phyloP scores from a whole-genome alignment of 1,140 invertebrate species.

The Drosophila neocordata region DNA sequence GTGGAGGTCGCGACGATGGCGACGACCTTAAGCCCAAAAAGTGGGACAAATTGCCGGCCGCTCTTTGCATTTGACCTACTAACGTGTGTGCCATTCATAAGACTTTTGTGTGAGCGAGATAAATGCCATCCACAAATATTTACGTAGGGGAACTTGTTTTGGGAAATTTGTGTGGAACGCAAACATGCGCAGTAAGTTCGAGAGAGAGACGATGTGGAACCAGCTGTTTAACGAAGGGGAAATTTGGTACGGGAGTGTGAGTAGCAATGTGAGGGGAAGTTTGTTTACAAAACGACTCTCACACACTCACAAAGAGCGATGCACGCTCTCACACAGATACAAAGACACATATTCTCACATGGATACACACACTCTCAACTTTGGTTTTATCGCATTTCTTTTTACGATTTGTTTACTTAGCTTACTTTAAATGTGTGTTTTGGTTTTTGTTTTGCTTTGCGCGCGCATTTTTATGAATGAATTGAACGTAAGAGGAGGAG shows the following conservation, averaged over 20 bases:
- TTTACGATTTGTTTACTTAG: constrained; percentile 75
- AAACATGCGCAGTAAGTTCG: constrained; percentile 58
- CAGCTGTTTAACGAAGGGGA: constrained; percentile 42
- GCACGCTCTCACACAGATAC: neutral
- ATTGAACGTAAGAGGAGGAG: constrained; percentile 4
- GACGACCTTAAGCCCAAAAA: constrained; percentile 31
- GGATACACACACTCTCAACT: neutral
- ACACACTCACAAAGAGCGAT: neutral
- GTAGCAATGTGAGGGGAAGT: neutral
- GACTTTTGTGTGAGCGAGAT: constrained; percentile 46
- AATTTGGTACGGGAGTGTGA: neutral
- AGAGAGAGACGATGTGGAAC: constrained; percentile 27
- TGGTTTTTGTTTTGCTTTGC: constrained; percentile 47
- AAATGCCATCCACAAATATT: constrained; percentile 47
- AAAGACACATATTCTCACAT: neutral
- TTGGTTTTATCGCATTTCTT: constrained; percentile 22
- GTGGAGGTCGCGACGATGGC: constrained; percentile 38
- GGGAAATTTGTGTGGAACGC: constrained; percentile 70
- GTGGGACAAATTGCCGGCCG: constrained; percentile 40
- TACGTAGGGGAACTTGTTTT: constrained; percentile 75
- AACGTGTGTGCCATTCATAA: constrained; percentile 71
- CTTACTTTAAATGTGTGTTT: constrained; percentile 63
- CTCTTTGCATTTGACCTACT: constrained; percentile 59
- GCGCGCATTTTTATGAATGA: constrained; percentile 73
- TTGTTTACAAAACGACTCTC: constrained; percentile 32